Evolutionary conservation across 2,888 invertebrate genomes (phyloP).

Genomic region (Watsonalla binaria): DNA sequence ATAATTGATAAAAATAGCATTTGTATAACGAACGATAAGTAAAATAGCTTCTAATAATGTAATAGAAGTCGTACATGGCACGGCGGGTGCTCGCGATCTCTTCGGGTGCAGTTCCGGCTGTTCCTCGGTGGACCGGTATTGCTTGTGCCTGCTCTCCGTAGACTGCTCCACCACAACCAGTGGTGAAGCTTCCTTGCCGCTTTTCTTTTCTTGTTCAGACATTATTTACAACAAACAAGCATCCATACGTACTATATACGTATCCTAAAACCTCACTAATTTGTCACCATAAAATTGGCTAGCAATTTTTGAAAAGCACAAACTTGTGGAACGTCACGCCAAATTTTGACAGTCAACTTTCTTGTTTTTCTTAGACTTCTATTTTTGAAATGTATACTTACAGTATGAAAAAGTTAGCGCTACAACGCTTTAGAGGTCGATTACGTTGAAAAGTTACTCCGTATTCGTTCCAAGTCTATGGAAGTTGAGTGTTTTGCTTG

Average conservation of each 20-base stretch:
- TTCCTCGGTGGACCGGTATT: slow-evolving; percentile 42
- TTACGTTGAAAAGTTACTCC: not conserved
- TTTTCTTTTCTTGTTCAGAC: slow-evolving; percentile 60
- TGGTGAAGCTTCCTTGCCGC: slow-evolving; percentile 30
- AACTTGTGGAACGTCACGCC: slow-evolving; percentile 57
- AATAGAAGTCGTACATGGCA: slow-evolving; percentile 42
- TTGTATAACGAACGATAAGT: not conserved
- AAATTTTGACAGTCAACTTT: slow-evolving; percentile 62
- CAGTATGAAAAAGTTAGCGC: slow-evolving; percentile 14
- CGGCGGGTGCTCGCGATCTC: slow-evolving; percentile 49
- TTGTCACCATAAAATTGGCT: slow-evolving; percentile 44
- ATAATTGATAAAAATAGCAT: not conserved
- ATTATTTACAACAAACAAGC: slow-evolving; percentile 45
- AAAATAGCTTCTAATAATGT: not conserved
- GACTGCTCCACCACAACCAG: slow-evolving; percentile 47
- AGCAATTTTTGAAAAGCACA: slow-evolving; percentile 52
- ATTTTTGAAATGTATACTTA: slow-evolving; percentile 47
- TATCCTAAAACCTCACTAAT: slow-evolving; percentile 38
- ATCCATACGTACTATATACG: slow-evolving; percentile 47
- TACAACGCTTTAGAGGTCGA: not conserved
- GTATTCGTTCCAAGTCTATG: too few relatives aligned
- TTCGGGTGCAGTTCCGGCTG: slow-evolving; percentile 45
- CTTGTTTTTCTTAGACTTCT: slow-evolving; percentile 51
- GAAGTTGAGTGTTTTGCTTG: too few relatives aligned
- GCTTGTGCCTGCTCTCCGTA: slow-evolving; percentile 38